phyloP scores from a whole-genome alignment of 1,140 invertebrate genomes.

The Pararge aegeria region DNA sequence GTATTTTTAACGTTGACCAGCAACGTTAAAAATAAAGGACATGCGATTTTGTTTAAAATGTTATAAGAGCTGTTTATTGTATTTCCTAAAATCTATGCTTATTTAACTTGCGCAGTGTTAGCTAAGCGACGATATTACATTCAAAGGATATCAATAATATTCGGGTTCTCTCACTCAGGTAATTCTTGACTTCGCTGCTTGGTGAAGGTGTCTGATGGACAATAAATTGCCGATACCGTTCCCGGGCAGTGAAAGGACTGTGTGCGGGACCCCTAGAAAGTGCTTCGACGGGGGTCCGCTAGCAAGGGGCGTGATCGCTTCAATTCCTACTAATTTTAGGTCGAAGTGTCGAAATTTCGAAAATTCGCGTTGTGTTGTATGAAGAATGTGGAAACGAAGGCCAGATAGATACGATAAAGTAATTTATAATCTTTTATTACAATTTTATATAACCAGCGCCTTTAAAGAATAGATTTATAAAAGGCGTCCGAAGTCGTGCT shows the following conservation, averaged over 20 bases:
- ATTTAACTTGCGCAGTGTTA: no score
- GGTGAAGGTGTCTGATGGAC: conserved; percentile 32
- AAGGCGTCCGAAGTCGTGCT: no score
- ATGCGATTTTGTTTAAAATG: no score
- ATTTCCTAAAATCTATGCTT: no score
- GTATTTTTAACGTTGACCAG: no score
- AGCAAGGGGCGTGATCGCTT: conserved; percentile 26
- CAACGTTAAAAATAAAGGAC: no score
- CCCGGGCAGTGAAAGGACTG: conserved; percentile 29
- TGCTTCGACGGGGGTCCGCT: conserved; percentile 63
- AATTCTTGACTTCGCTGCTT: conserved; percentile 38
- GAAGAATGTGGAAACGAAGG: background rate
- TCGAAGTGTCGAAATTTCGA: conserved; percentile 41
- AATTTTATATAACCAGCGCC: background rate
- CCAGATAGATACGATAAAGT: background rate
- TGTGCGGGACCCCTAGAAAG: conserved; percentile 61
- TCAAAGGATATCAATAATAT: no score
- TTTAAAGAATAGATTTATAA: no score
- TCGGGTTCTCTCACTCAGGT: no score
- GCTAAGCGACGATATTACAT: no score
- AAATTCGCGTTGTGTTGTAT: background rate
- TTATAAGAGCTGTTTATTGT: no score
- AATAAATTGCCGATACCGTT: conserved; percentile 23
- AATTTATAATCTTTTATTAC: background rate
- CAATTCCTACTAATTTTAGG: conserved; percentile 65